Evolutionary conservation across 2,113 vertebrate genomes (phyloP), one percentile per base, ranked within the genome.

Genomic region (Pantherophis guttatus): DNA sequence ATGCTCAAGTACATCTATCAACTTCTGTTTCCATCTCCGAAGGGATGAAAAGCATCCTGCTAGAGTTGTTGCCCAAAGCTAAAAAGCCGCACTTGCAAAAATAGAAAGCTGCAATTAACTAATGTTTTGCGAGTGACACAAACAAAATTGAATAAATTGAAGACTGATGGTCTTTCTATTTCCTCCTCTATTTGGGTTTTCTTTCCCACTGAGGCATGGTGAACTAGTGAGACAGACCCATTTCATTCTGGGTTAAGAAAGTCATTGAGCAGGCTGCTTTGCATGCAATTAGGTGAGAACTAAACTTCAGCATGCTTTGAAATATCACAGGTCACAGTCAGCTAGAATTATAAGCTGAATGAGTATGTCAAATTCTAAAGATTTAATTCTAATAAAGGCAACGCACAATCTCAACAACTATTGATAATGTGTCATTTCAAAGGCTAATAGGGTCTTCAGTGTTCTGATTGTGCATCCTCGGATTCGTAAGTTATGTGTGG

Each of bases 101-200:
- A 58, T 29, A 26, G 92, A 86, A 90, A 93, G 44, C 29, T 86
- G 70, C 70, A 90, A 93, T 93, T 90, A 93, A 93, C 88, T 57
- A 85, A 62, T 52, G 59, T 89, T 92, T 57, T 89, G 88, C 55
- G 29, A 90, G 55, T 65, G 55, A 93, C 89, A 93, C 75, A 87
- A 90, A 90, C 75, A 90, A 93, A 90, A 86, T 65, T 48, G 53
- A 90, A 65, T 44, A 33, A 12, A 90, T 87, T 90, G 57, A 90
- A 93, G 75, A 90, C 57, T 57, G 29, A 86, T n/a, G 88, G 26
- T 54, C 54, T 89, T 58, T 58, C 87, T 50, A n/a, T 65, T 7
- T 65, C 57, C 29, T 75, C 21, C 58, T 87, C 75, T 90, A 52
- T 39, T 44, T 50, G n/a, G 81, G 23, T 58, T 54, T 90, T 48